phyloP scores from a whole-genome alignment of 2,888 invertebrate species.

The Diadegma fenestrale region DNA sequence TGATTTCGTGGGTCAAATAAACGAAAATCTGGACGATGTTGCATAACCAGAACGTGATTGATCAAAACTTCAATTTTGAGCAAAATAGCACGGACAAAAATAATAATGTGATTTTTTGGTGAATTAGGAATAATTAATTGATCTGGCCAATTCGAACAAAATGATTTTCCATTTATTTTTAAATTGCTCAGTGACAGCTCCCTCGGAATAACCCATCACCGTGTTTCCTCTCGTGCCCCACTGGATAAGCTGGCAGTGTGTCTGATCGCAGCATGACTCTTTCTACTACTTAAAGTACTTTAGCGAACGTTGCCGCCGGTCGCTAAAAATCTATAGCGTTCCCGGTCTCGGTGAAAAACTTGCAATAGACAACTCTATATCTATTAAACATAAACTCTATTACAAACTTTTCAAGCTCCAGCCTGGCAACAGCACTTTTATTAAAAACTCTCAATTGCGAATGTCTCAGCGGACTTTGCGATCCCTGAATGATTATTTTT shows the following conservation, averaged over 20 bases:
- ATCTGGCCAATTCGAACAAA: not conserved
- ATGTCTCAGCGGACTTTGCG: not conserved
- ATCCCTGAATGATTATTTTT: not conserved
- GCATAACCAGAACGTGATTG: not conserved
- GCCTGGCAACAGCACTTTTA: not conserved
- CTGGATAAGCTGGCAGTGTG: conserved; percentile 1
- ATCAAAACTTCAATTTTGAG: not conserved
- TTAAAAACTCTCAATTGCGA: not conserved
- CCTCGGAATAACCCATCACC: not conserved
- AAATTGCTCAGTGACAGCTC: not conserved
- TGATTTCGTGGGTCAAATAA: not conserved
- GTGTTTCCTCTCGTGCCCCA: not conserved
- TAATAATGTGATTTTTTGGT: not conserved
- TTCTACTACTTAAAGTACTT: conserved; percentile 16
- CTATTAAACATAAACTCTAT: conserved; percentile 5
- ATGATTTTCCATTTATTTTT: not conserved
- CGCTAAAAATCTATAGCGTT: conserved; percentile 1
- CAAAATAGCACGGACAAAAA: not conserved
- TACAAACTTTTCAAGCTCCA: not conserved
- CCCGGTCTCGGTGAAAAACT: not conserved
- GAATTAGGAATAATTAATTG: not conserved
- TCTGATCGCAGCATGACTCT: conserved; percentile 4
- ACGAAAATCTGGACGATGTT: not conserved
- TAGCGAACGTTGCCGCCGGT: not conserved
- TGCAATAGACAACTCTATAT: not conserved